Conservation (phyloP, 1,140 invertebrate species). For the Dinoponera quadriceps region DNA sequence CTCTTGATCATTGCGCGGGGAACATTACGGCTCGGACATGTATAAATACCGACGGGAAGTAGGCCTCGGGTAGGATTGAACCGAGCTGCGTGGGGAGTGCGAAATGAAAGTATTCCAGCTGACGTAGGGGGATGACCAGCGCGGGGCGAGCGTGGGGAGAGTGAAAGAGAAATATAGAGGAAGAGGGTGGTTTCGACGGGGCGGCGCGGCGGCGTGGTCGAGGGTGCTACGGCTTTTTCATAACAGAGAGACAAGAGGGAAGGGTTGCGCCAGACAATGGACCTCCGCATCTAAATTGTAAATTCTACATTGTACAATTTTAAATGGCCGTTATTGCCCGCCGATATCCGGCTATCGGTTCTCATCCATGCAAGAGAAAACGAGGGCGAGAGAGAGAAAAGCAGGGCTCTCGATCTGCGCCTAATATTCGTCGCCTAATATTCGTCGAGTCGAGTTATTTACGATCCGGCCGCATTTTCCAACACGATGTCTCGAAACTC, state of each 20-base stretch:
- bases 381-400: no score
- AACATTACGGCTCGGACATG: slow-evolving; percentile 1
- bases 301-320: slow-evolving; percentile 80
- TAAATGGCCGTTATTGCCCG: slow-evolving; percentile 70
- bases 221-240: slow-evolving; percentile 76
- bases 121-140: slow-evolving; percentile 68
- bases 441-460: slow-evolving; percentile 16
- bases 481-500: not conserved
- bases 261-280: slow-evolving; percentile 78
- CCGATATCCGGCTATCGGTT: slow-evolving; percentile 47
- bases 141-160: not conserved
- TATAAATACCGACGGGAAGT: slow-evolving; percentile 59
- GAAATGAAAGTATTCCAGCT: slow-evolving; percentile 80
- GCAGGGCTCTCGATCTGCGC: not conserved
- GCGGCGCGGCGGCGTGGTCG: slow-evolving; percentile 37
- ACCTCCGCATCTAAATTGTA: slow-evolving; percentile 81
- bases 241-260: slow-evolving; percentile 71
- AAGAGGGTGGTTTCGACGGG: slow-evolving; percentile 36
- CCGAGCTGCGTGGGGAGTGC: slow-evolving; percentile 65
- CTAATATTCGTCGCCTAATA: slow-evolving; percentile 1
- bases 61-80: slow-evolving; percentile 61
- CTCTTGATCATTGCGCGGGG: not conserved
- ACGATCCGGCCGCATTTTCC: not conserved
- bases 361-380: not conserved
- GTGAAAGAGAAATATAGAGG: slow-evolving; percentile 4